These are phyloP conservation scores for Hapalemur alaotrensis DNA, from an alignment of 2,797 vertebrate genomes.

Conservation along the genomic window DNA sequence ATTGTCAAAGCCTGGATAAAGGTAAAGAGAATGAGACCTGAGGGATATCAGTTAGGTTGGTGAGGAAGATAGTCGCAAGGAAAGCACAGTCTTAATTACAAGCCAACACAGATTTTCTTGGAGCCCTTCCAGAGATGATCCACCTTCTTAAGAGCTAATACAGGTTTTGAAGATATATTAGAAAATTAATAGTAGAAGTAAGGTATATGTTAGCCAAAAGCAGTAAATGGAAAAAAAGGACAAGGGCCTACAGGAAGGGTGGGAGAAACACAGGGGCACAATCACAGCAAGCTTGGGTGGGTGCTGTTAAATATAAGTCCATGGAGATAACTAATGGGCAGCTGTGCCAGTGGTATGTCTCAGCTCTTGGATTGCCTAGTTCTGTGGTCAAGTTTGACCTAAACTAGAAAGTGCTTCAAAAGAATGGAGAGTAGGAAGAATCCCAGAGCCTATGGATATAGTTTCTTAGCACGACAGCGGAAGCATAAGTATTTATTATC, in stretches of 20 bases:
- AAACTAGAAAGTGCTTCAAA: background rate
- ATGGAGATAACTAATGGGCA: background rate
- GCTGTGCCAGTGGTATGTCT: background rate
- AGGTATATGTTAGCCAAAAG: background rate
- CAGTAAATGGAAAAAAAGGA: background rate
- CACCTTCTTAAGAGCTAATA: background rate
- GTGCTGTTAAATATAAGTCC: background rate
- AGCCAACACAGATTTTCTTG: background rate
- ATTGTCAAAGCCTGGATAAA: background rate
- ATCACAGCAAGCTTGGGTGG: background rate
- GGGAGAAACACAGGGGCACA: background rate
- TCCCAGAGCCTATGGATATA: background rate
- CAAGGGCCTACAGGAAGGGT: background rate
- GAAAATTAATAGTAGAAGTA: background rate
- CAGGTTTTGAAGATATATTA: background rate
- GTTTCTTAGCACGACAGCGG: background rate
- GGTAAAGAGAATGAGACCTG: background rate
- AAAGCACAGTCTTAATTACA: background rate
- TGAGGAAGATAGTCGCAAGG: background rate
- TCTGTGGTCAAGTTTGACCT: background rate
- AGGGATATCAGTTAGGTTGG: background rate
- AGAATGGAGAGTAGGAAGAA: background rate
- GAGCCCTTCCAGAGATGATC: background rate
- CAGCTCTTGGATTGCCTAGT: background rate
- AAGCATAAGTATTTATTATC: background rate